A percentile compares a stretch with the other conserved stretches of the same genome.
Conservation (phyloP, 2,113 vertebrate species). For the Chaetodon trifascialis region DNA sequence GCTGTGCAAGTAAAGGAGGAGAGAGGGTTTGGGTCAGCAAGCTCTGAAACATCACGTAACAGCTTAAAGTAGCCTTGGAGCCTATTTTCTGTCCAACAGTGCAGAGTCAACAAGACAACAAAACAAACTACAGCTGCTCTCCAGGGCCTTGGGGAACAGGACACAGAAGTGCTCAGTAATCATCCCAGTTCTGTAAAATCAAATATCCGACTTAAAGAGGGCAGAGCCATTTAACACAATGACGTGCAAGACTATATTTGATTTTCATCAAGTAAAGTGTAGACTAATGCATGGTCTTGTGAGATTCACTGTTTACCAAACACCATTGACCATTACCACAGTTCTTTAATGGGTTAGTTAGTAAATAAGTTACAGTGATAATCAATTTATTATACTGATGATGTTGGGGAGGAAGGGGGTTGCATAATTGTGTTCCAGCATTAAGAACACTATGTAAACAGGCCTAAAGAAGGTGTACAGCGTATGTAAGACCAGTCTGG, state of each 20-base stretch:
- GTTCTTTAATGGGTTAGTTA: background rate
- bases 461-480: too few species aligned
- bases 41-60: constrained; percentile 20
- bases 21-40: constrained; percentile 24
- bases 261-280: background rate
- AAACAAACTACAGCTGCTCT: constrained; percentile 36
- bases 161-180: constrained; percentile 48
- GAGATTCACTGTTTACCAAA: background rate
- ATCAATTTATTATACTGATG: background rate
- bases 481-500: too few species aligned
- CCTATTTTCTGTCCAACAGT: constrained; percentile 28
- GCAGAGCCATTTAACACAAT: constrained; percentile 42
- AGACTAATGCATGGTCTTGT: background rate
- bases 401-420: background rate
- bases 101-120: constrained; percentile 41
- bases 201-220: constrained; percentile 12
- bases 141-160: constrained; percentile 22
- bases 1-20: background rate
- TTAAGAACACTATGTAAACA: too few species aligned
- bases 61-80: constrained; percentile 12
- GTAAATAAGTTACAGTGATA: background rate
- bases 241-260: constrained; percentile 19
- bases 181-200: constrained; percentile 28
- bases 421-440: too few species aligned
- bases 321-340: background rate